phyloP scores from a whole-genome alignment of 2,797 vertebrate species.

The Propithecus perrieri region DNA sequence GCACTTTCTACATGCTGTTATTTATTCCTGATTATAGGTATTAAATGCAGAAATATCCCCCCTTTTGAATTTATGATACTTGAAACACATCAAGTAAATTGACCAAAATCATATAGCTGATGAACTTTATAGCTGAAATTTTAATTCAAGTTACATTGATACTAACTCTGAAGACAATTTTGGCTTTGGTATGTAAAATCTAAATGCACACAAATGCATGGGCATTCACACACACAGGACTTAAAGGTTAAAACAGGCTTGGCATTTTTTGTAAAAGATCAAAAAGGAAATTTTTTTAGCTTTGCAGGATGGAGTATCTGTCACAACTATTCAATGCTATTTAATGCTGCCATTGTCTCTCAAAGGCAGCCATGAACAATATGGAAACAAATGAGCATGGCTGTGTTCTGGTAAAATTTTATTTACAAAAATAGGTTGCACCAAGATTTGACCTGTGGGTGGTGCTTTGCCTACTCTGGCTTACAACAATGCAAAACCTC shows the following conservation, averaged over 20 bases:
- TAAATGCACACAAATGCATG: neutral
- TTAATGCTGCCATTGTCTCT: neutral
- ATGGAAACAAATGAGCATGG: neutral
- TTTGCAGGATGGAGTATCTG: neutral
- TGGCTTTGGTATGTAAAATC: neutral
- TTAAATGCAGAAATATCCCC: neutral
- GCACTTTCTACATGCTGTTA: neutral
- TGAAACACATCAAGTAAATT: neutral
- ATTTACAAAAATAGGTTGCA: neutral
- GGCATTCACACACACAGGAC: rapidly evolving
- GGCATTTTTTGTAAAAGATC: neutral
- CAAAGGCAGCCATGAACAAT: neutral
- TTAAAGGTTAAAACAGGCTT: neutral
- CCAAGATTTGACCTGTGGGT: neutral
- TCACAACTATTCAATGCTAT: neutral
- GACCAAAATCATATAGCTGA: neutral
- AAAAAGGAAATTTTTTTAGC: neutral
- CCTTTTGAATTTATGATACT: neutral
- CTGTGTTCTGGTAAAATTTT: neutral
- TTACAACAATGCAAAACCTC: neutral
- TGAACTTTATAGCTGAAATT: neutral
- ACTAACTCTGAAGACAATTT: neutral
- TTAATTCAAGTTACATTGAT: neutral
- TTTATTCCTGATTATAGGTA: neutral
- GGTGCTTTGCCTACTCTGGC: neutral